Percentiles rank a stretch among this genome's conserved stretches.
Conservation (phyloP, 2,113 vertebrate genomes). For the Dicentrarchus labrax region DNA sequence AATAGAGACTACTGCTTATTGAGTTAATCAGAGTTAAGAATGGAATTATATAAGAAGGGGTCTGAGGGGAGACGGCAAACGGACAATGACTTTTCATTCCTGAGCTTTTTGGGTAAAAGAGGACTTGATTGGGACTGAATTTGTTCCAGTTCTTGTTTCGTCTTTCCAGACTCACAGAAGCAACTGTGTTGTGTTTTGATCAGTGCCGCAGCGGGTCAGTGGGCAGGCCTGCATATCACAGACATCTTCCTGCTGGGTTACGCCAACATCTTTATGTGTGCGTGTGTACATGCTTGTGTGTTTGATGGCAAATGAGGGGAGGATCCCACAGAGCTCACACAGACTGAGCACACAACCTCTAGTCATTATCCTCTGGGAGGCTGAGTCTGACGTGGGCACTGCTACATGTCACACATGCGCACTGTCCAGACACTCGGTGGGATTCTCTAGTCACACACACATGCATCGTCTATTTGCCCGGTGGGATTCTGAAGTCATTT, state of each 20-base stretch:
- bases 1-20: constrained; percentile 5
- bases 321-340: constrained; percentile 52
- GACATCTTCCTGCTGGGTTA: constrained; percentile 41
- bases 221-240: constrained; percentile 46
- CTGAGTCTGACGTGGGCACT: constrained; percentile 30
- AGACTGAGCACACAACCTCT: constrained; percentile 41
- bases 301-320: constrained; percentile 67
- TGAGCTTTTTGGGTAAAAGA: constrained; percentile 26
- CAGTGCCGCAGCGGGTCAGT: constrained; percentile 69
- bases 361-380: constrained; percentile 71
- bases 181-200: constrained; percentile 71
- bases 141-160: constrained; percentile 42
- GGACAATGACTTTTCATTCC: constrained; percentile 16
- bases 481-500: constrained; percentile 67
- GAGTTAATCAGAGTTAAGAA: constrained; percentile 26
- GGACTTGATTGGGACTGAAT: constrained; percentile 30
- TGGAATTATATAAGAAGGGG: background rate
- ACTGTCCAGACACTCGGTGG: constrained; percentile 50
- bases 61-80: background rate
- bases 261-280: constrained; percentile 19
- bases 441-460: constrained; percentile 46
- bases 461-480: constrained; percentile 2
- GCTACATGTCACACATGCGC: constrained; percentile 32
- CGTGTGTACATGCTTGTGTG: constrained; percentile 28
- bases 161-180: constrained; percentile 47